Conservation (phyloP, 2,797 vertebrate species). For the Australoheros facetus region DNA sequence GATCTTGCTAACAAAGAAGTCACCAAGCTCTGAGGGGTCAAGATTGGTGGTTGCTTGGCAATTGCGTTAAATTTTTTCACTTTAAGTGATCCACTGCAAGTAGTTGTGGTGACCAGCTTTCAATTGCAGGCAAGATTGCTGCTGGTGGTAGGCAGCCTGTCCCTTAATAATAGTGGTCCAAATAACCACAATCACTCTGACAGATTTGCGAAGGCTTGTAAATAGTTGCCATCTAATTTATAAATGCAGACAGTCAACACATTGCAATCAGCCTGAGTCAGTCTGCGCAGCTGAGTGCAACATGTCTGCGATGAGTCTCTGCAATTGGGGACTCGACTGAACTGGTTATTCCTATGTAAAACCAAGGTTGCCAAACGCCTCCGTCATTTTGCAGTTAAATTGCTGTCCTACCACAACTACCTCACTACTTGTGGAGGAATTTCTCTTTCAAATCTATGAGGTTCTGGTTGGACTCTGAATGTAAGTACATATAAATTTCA, state of each 20-base stretch:
- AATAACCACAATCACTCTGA: background rate
- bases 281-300: no score
- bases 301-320: background rate
- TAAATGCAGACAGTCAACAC: background rate
- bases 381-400: no score
- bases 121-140: background rate
- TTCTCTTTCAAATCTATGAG: no score
- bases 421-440: no score
- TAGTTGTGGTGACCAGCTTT: background rate
- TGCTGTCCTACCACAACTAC: no score
- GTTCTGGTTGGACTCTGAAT: no score
- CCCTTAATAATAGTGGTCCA: background rate
- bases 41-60: no score
- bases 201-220: background rate
- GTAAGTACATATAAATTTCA: no score
- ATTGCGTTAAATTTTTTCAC: no score
- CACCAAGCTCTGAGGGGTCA: background rate
- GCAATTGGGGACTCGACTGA: background rate
- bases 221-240: background rate
- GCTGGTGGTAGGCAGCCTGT: background rate
- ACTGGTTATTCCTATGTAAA: background rate
- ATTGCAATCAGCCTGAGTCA: background rate
- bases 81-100: background rate
- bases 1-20: background rate
- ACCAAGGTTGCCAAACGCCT: no score